Percentiles rank a stretch among this genome's conserved stretches.
These are phyloP conservation scores for Calyptomena viridis DNA, from an alignment of 2,113 vertebrate genomes.

Conservation along the genomic window DNA sequence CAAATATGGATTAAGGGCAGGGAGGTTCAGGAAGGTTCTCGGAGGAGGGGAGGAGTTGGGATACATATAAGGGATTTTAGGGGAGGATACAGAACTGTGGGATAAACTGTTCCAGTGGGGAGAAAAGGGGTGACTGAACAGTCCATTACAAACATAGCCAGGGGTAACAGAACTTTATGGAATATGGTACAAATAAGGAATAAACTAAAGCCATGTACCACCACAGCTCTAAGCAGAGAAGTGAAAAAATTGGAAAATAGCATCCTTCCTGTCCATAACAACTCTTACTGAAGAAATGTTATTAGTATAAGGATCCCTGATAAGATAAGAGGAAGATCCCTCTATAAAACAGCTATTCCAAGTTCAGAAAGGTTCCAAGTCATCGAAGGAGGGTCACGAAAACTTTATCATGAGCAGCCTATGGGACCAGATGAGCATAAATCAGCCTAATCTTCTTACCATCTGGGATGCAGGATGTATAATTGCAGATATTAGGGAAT, in stretches of 20 bases:
- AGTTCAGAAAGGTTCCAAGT: background rate
- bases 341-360: background rate
- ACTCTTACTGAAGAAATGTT: background rate
- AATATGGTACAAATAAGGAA: no score
- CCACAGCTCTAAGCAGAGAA: background rate
- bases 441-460: background rate
- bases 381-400: background rate
- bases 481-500: background rate
- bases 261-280: background rate
- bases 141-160: no score
- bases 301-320: background rate
- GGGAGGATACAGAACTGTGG: no score
- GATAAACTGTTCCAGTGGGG: no score
- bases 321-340: background rate
- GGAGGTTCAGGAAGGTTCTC: no score
- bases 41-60: no score
- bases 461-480: background rate
- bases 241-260: background rate
- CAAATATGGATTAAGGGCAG: no score
- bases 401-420: background rate
- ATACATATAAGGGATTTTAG: no score
- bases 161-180: no score
- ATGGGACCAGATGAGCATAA: background rate
- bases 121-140: no score
- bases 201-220: no score